Evolutionary conservation across 2,888 invertebrate genomes (phyloP), one percentile per base, ranked within the genome.

Genomic region (Drosophila anceps): DNA sequence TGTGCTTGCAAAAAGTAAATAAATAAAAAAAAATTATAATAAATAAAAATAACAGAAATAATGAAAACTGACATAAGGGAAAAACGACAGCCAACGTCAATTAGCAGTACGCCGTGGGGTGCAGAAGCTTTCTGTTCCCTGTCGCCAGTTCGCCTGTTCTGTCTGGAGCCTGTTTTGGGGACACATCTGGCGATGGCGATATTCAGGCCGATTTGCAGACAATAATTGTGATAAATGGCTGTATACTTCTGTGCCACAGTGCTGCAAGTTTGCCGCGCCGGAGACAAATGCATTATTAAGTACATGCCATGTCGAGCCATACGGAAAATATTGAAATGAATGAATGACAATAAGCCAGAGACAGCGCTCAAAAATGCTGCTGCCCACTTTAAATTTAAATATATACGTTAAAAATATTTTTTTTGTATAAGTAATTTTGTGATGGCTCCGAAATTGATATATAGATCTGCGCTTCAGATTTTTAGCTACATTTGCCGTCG

Each of bases 171-270:
- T 35, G 33, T 44, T 46, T 66, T 70, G 18, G 35, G 57, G 44
- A 37, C 51, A 55, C 71, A 67, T 66, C 55, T 61, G 65, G 24
- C 58, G 2, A 8, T 44, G 35, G 29, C 43, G 59, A 18, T 13
- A 39, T 50, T 51, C 20, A 31, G 37, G 18, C 48, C n/a, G 8
- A 51, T 58, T 68, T 35, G 43, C 64, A 77, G 79, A 75, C 77
- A 76, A 81, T 84, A 86, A 88, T 84, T 84, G 82, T 86, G 79
- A 88, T 86, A 78, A 86, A 85, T 86, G 69, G 63, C 37, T 41
- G 62, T n/a, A 35, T 10, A 31, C 27, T 35, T 44, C 59, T 67
- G 62, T 78, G 61, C 50, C 59, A 15, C 48, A 51, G 43, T 60
- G 53, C 31, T 51, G 54, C 67, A 61, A 51, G 44, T 53, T 20